Conservation (phyloP, 1,140 invertebrate genomes). For the Mercenaria mercenaria region DNA sequence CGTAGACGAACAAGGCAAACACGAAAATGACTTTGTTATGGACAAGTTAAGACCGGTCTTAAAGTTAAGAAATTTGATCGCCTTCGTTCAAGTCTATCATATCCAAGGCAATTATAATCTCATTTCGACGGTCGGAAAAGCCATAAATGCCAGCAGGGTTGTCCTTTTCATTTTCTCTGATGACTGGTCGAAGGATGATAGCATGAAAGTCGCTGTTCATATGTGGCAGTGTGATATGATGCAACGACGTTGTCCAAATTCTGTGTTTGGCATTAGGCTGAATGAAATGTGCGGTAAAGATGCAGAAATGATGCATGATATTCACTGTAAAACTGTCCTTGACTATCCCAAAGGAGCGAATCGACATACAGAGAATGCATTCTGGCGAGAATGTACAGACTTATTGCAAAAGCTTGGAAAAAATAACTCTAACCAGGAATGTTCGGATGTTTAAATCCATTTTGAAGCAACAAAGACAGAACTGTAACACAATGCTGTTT, state of each 20-base stretch:
- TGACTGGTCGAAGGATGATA: background rate
- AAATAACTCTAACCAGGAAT: too few relatives aligned
- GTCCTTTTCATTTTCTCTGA: constrained; percentile 21
- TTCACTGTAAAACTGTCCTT: background rate
- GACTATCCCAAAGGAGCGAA: constrained; percentile 17
- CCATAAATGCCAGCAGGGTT: background rate
- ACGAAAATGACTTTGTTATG: background rate
- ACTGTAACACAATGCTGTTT: too few relatives aligned
- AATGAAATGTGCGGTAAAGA: background rate
- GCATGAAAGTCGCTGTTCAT: background rate
- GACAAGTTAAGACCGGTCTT: background rate
- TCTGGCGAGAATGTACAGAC: constrained; percentile 15
- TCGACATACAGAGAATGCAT: background rate
- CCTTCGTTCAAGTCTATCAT: constrained; percentile 3
- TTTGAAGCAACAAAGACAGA: too few relatives aligned
- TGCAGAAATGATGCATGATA: background rate
- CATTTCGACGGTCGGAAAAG: background rate
- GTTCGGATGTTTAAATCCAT: too few relatives aligned
- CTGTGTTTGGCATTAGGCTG: background rate
- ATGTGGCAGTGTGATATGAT: background rate
- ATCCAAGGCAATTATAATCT: background rate
- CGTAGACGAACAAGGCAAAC: background rate
- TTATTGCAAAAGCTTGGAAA: background rate
- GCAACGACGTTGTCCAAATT: background rate
- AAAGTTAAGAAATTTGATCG: background rate